Evolutionary conservation across 1,140 invertebrate species (phyloP), one percentile per base, ranked within the genome.

Genomic region (Calliopsis andreniformis): DNA sequence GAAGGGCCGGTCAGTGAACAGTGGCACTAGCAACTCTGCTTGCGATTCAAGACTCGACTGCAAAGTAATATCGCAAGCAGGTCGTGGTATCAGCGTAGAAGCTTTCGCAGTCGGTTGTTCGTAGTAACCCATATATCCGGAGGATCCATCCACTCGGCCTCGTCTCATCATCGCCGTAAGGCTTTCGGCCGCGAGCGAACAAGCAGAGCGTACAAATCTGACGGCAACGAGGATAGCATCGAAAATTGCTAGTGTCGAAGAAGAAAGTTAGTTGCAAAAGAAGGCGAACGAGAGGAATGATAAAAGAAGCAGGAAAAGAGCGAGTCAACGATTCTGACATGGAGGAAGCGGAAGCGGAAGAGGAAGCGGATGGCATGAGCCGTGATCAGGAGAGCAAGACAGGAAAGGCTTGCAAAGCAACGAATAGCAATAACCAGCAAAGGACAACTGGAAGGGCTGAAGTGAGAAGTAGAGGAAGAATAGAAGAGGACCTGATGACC

Each of bases 61-160:
- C 28, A 7, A 51, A 51, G 47, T 66, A 66, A 66, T 66, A 66
- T 66, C 63, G 63, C 20, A n/a, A 16, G 16, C 28, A 30, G 35
- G 35, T 39, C 4, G 35, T 39, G 47, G 30, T 49, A 66, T 35
- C 63, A 51, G 30, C 45, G 20, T 43, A 28, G 63, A 66, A 51
- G 63, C 63, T 66, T 66, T 51, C 47, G 30, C 28, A 23, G 45
- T 23, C 16, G 47, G 43, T 63, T 75, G 62, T 49, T 76, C 63
- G 56, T 45, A 53, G 55, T 79, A 79, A 79, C 73, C 78, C 43
- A 79, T 39, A 79, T 79, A 45, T 35, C 14, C 59, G 63, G 35
- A 28, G 63, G 32, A 66, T 69, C 12, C 66, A 55, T 56, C 58
- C 59, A 73, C 47, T 45, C 58, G 23, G 35, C 45, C 72, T 43